Conservation (phyloP, 2,113 vertebrate species). For the Nesogale talazaci region DNA sequence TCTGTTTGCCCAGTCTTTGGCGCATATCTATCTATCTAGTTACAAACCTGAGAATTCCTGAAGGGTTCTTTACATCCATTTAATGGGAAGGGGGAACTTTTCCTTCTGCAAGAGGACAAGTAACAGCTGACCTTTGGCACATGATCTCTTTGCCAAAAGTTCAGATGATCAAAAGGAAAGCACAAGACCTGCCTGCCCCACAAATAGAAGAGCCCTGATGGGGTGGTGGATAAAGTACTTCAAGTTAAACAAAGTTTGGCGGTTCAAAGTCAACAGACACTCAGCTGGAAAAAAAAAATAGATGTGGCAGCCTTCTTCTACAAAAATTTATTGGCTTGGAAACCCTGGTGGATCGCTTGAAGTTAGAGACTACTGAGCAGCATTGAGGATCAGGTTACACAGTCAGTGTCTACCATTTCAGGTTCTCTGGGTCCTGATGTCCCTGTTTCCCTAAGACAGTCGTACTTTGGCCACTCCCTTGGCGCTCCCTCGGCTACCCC, state of each 20-base stretch:
- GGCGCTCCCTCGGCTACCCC: neutral
- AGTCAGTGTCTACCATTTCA: neutral
- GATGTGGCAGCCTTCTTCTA: too few species aligned
- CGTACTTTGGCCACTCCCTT: neutral
- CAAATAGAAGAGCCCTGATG: neutral
- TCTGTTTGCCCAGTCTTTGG: neutral
- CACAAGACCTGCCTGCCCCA: neutral
- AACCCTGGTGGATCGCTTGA: too few species aligned
- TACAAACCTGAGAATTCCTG: slow-evolving; percentile 4
- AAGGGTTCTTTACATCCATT: neutral
- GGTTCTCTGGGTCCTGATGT: neutral
- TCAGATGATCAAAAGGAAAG: neutral
- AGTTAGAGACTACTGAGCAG: too few species aligned
- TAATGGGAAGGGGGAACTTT: neutral
- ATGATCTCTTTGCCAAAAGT: neutral
- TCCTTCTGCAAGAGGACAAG: neutral
- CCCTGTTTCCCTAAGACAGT: neutral
- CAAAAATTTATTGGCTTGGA: neutral
- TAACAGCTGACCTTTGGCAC: neutral
- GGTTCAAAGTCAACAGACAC: neutral
- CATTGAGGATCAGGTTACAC: neutral
- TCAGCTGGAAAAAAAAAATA: too few species aligned
- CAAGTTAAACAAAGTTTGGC: too few species aligned
- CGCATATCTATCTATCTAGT: neutral
- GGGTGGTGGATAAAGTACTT: too few species aligned